Evolutionary conservation across 92 coral and sea anemone genomes (phyloP), one percentile per base, ranked within the genome.

Genomic region (Epizoanthus rinbou): DNA sequence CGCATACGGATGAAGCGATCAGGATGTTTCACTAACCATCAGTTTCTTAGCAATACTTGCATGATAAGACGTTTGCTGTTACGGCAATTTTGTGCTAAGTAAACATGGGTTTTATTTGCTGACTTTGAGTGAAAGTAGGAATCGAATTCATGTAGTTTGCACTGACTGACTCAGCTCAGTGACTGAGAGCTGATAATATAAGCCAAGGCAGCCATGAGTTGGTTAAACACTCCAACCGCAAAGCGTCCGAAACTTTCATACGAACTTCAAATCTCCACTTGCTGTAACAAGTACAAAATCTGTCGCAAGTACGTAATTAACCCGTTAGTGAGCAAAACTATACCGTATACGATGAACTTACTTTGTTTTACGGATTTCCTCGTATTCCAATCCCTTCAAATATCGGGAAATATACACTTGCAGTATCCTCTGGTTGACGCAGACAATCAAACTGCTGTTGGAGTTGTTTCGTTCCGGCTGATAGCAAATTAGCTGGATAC

Each of bases 181-280:
- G n/a, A 37, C 43, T 0, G 43, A 37, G 43, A 37, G 43, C 43
- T 37, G 43, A 37, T 35, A 35, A 35, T 3, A 37, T 37, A 37
- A 50, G 54, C 16, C 9, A 50, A 0, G 54, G 54, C 54, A 50
- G 54, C 54, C 16, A 10, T 9, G 3, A 0, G 54, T 50, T 50
- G 54, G 69, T 23, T 78, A 78, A 78, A 62, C 47, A 78, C 14
- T 69, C 43, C 47, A 78, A 78, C 71, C 82, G 52, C 82, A 62
- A 78, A 63, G 71, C 82, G 71, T 43, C 71, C 82, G 6, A 37
- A 50, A 50, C 54, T 9, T 50, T 45, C 43, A 17, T 37, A 57
- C 59, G 57, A 63, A 62, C 59, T n/a, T 76, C 47, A 52, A 58
- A 76, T 76, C 33, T 35, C 11, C 5, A 6, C 8, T 50, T 10